Evolutionary conservation across 2,888 invertebrate species (phyloP), one percentile per base, ranked within the genome.

Genomic region (Cyclophora albipunctata): DNA sequence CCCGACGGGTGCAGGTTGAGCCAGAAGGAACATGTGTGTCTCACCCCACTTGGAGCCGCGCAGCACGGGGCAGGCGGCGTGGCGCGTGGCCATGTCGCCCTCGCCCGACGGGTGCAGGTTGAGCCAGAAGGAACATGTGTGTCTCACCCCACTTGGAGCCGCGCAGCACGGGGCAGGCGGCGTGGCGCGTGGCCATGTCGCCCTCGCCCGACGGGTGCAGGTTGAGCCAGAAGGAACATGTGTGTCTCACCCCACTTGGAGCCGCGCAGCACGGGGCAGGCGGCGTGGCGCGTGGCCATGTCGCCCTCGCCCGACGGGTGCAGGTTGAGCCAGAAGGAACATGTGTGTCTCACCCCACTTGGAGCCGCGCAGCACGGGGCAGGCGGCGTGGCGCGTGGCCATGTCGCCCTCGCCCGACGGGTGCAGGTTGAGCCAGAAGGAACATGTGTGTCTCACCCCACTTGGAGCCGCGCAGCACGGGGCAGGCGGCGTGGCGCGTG

Each of bases 31-130:
- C 20, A 20, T 20, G 20, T 20, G 20, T 20, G 20, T 20, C 74
- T 66, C 34, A 97, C 97, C 98, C 98, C 98, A 99, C 90, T 99
- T 99, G 41, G 95, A 95, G 47, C 99, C 99, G 3, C 96, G 93
- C 7, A 99, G 91, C 41, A 99, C 98, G 0, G 99, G 99, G 81
- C 99, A 99, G 47, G 98, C 98, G 3, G 98, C 98, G 88, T 99
- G 99, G 52, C 98, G 88, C 2, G 98, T 99, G 63, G 94, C 90
- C 62, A 92, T 91, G 87, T 99, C 96, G 3, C 98, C 98, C 65
- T 98, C 96, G 0, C 98, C 98, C 59, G 94, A 96, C 4, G 93
- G 92, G 78, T 95, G 93, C 59, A 99, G 90, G 87, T 99, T 99
- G 78, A 94, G 92, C 99, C 99, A 99, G 85, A 97, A 20, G 20